These are phyloP conservation scores for Prosapia bicincta DNA, from an alignment of 2,888 invertebrate species.

Conservation along the genomic window DNA sequence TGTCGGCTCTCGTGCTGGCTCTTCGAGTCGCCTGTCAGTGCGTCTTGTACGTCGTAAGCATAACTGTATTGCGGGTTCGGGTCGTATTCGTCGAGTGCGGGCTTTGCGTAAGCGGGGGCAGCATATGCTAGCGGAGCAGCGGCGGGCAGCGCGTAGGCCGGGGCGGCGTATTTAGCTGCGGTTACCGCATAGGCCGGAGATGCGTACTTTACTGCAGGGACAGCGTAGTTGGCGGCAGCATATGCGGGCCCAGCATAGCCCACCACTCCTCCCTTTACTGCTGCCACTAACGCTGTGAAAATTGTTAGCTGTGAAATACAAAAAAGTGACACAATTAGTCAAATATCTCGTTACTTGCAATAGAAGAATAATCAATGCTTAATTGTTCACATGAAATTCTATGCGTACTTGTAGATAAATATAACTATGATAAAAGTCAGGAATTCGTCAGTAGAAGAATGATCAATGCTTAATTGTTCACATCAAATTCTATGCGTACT, in stretches of 20 bases:
- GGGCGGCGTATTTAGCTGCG: constrained; percentile 17
- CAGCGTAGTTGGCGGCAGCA: constrained; percentile 37
- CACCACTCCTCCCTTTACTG: constrained; percentile 24
- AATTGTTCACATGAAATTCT: too few relatives aligned
- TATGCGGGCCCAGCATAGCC: constrained; percentile 33
- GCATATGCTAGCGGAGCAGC: constrained; percentile 43
- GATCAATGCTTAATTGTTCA: too few relatives aligned
- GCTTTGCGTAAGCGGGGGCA: constrained; percentile 44
- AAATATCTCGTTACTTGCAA: too few relatives aligned
- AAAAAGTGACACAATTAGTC: too few relatives aligned
- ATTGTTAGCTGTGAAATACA: constrained; percentile 31
- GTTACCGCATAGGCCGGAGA: constrained; percentile 44
- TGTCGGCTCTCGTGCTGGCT: constrained; percentile 25
- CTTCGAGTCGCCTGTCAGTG: constrained; percentile 27
- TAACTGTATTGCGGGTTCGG: constrained; percentile 40
- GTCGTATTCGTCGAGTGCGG: constrained; percentile 38
- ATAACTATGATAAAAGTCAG: too few relatives aligned
- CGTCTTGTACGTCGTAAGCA: constrained; percentile 38
- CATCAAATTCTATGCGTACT: too few relatives aligned
- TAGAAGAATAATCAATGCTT: too few relatives aligned
- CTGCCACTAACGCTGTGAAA: constrained; percentile 44
- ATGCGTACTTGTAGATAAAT: too few relatives aligned
- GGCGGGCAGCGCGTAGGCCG: constrained; percentile 9
- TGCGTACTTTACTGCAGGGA: constrained; percentile 42
- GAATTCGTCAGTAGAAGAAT: too few relatives aligned